Conservation (phyloP, 2,797 vertebrate species). For the Typhlichthys subterraneus region DNA sequence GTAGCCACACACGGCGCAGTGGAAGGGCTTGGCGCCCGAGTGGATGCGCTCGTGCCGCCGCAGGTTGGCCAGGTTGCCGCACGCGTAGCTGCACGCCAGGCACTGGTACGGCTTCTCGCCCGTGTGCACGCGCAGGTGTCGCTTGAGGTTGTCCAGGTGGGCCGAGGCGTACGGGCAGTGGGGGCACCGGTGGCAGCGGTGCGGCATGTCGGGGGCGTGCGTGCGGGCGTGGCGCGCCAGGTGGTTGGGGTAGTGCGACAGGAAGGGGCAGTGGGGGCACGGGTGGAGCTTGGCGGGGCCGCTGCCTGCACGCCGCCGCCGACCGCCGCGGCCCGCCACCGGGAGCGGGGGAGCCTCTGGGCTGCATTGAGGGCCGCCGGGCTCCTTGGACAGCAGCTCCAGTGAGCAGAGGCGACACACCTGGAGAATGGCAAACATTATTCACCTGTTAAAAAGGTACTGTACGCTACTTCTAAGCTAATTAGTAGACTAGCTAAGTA, state of each 20-base stretch:
- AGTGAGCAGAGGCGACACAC: slow-evolving; percentile 84
- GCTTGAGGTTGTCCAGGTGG: slow-evolving; percentile 94
- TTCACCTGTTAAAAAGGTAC: no score
- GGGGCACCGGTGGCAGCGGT: slow-evolving; percentile 87
- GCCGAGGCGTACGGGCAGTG: slow-evolving; percentile 91
- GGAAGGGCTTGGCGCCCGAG: slow-evolving; percentile 95
- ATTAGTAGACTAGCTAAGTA: no score
- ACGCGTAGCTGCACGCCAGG: slow-evolving; percentile 89
- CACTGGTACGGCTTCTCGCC: slow-evolving; percentile 97
- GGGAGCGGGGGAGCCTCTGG: slow-evolving; percentile 19
- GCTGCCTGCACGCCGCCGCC: not conserved
- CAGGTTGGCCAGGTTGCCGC: slow-evolving; percentile 94
- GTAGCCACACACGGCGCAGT: slow-evolving; percentile 91
- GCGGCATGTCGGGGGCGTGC: slow-evolving; percentile 92
- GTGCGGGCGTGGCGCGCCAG: slow-evolving; percentile 93
- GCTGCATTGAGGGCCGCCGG: slow-evolving; percentile 42
- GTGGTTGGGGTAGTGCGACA: slow-evolving; percentile 93
- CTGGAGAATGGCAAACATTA: slow-evolving; percentile 47
- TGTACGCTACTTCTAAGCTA: no score
- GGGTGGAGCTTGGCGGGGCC: slow-evolving; percentile 81
- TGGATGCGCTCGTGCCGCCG: slow-evolving; percentile 95
- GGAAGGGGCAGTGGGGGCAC: slow-evolving; percentile 87
- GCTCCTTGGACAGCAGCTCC: slow-evolving; percentile 72
- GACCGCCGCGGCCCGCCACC: slow-evolving; percentile 35
- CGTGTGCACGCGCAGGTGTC: slow-evolving; percentile 91